Evolutionary conservation across 2,113 vertebrate genomes (phyloP).

Genomic region (Dicaeum eximium): DNA sequence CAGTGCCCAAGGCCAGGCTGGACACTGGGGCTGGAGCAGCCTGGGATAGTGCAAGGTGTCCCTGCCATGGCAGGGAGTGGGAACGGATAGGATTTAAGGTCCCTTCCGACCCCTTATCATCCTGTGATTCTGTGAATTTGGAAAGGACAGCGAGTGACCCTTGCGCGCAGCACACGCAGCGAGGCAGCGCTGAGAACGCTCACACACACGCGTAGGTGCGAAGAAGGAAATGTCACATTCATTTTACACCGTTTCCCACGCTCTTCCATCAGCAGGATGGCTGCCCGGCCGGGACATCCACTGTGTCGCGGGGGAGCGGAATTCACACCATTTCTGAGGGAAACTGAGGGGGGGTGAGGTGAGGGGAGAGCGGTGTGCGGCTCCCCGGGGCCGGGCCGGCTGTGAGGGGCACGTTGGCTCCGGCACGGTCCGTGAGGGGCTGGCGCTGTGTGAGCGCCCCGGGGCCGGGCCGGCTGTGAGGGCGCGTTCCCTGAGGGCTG

Average conservation of each 20-base stretch:
- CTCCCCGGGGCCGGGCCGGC: not conserved
- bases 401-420: not conserved
- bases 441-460: too few species aligned
- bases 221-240: not conserved
- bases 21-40: fast-evolving
- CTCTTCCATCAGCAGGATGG: not conserved
- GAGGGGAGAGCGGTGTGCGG: not conserved
- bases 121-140: not conserved
- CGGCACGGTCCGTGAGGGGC: not conserved
- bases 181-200: not conserved
- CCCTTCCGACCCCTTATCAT: not conserved
- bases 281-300: not conserved
- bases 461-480: not conserved
- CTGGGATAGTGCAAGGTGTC: not conserved
- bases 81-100: not conserved
- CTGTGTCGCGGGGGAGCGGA: not conserved
- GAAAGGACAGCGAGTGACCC: not conserved
- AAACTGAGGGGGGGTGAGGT: not conserved
- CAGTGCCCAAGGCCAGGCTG: fast-evolving
- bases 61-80: not conserved
- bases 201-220: too few species aligned
- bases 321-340: not conserved
- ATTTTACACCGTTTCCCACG: not conserved
- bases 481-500: not conserved
- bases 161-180: fast-evolving